A percentile compares a stretch with the other conserved stretches of the same genome.
phyloP scores from a whole-genome alignment of 1,140 invertebrate species.

The Drosophila paulistorum region DNA sequence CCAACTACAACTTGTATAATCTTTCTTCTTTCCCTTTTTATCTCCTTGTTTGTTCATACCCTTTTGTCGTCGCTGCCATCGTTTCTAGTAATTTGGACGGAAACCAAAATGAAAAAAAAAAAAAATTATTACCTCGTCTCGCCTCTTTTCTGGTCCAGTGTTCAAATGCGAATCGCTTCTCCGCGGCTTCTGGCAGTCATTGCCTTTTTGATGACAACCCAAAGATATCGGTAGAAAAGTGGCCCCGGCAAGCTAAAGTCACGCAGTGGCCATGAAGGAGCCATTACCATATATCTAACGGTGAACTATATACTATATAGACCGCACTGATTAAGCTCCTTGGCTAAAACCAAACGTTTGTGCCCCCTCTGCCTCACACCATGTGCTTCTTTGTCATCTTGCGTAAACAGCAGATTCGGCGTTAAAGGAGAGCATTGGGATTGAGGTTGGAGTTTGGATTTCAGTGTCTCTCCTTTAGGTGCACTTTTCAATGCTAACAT shows the following conservation, averaged over 20 bases:
- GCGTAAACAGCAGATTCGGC: slow-evolving; percentile 59
- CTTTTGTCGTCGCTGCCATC: slow-evolving; percentile 8
- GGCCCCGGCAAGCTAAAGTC: slow-evolving; percentile 49
- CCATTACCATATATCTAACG: slow-evolving; percentile 75
- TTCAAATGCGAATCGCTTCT: neutral
- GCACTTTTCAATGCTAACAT: slow-evolving; percentile 50
- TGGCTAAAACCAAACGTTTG: slow-evolving; percentile 25
- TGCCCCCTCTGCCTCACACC: slow-evolving; percentile 33
- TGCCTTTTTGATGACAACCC: slow-evolving; percentile 71
- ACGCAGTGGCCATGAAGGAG: slow-evolving; percentile 50
- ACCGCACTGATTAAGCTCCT: slow-evolving; percentile 1
- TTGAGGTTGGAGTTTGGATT: slow-evolving; percentile 8
- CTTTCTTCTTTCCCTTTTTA: neutral
- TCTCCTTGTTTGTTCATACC: no score
- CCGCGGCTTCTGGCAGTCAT: slow-evolving; percentile 52
- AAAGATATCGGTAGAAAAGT: slow-evolving; percentile 66
- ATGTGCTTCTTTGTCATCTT: slow-evolving; percentile 64
- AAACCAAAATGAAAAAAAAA: slow-evolving; percentile 49
- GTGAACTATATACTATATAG: slow-evolving; percentile 42
- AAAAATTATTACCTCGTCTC: neutral
- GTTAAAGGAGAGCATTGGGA: slow-evolving; percentile 17
- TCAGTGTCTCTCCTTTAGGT: slow-evolving; percentile 18
- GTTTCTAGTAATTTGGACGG: slow-evolving; percentile 66
- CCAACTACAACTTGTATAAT: slow-evolving; percentile 6
- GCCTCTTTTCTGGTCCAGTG: no score